Percentiles rank a stretch among this genome's conserved stretches.
These are phyloP conservation scores for Sphaerodactylus townsendi DNA, from an alignment of 2,113 vertebrate genomes.

Conservation along the genomic window DNA sequence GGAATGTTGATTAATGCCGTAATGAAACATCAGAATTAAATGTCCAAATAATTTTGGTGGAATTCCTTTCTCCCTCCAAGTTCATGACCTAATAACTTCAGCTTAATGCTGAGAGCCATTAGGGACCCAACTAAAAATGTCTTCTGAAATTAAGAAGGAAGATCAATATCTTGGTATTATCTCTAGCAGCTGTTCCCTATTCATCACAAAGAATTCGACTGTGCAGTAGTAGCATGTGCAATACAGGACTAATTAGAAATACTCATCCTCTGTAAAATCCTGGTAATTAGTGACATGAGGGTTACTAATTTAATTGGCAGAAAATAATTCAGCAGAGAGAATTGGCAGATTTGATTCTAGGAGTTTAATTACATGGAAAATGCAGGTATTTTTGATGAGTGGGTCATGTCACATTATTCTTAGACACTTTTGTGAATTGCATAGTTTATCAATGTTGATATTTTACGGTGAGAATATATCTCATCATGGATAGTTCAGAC, in stretches of 20 bases:
- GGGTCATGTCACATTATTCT: not conserved
- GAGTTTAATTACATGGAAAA: constrained; percentile 13
- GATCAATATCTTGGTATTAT: not conserved
- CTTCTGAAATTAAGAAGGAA: not conserved
- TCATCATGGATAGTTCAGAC: not conserved
- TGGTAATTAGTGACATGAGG: constrained; percentile 10
- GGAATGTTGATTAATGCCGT: no score
- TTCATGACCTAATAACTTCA: fast-evolving
- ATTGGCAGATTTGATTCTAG: not conserved
- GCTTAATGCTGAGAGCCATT: fast-evolving
- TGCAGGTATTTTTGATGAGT: not conserved
- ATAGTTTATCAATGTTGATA: not conserved
- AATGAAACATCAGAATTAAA: constrained; percentile 1
- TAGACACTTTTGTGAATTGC: not conserved
- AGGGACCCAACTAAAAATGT: not conserved
- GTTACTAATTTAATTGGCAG: constrained; percentile 15
- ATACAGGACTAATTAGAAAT: constrained; percentile 16
- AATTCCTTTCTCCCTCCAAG: fast-evolving
- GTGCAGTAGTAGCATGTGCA: not conserved
- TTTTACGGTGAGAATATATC: fast-evolving
- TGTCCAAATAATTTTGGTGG: not conserved
- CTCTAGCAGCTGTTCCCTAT: constrained; percentile 14
- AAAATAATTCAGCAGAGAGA: not conserved
- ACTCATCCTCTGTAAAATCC: constrained; percentile 36
- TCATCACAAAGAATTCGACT: not conserved